Percentiles rank a stretch among this genome's conserved stretches.
phyloP scores from a whole-genome alignment of 1,140 invertebrate genomes.

The Anadara kagoshimensis region DNA sequence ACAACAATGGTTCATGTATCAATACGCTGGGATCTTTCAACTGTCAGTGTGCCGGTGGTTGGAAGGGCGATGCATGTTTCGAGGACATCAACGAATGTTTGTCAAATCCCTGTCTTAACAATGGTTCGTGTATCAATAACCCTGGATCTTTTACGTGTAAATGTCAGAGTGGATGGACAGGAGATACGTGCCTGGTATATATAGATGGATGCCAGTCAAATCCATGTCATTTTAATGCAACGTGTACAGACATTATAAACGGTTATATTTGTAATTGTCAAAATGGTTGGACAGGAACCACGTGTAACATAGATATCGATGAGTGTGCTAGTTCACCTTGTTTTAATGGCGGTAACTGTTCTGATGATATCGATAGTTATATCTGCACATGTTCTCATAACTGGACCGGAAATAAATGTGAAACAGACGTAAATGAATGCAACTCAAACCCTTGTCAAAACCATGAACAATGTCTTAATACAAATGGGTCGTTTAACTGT shows the following conservation, averaged over 20 bases:
- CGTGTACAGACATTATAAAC: background rate
- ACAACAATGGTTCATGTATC: slow-evolving; percentile 22
- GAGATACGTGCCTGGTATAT: background rate
- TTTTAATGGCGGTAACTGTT: slow-evolving; percentile 58
- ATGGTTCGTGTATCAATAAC: slow-evolving; percentile 89
- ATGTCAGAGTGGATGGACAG: slow-evolving; percentile 75
- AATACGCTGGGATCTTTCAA: slow-evolving; percentile 43
- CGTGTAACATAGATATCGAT: slow-evolving; percentile 14
- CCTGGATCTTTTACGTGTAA: slow-evolving; percentile 33
- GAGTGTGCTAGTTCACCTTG: slow-evolving; percentile 44
- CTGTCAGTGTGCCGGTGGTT: slow-evolving; percentile 90
- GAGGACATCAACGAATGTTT: slow-evolving; percentile 58
- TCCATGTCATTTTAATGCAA: background rate
- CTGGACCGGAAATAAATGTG: slow-evolving; percentile 11
- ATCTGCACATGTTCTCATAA: slow-evolving; percentile 75
- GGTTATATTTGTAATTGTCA: slow-evolving; percentile 8
- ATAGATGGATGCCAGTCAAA: background rate
- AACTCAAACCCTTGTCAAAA: slow-evolving; percentile 88
- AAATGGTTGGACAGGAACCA: slow-evolving; percentile 1
- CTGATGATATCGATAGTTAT: slow-evolving; percentile 79
- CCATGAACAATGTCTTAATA: slow-evolving; percentile 75
- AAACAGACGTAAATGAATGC: slow-evolving; percentile 77
- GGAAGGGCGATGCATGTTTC: slow-evolving; percentile 96
- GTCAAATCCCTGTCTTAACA: slow-evolving; percentile 79
- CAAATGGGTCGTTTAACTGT: slow-evolving; percentile 7